These are phyloP conservation scores for Theocolax elegans DNA, from an alignment of 1,140 invertebrate genomes.

Conservation along the genomic window DNA sequence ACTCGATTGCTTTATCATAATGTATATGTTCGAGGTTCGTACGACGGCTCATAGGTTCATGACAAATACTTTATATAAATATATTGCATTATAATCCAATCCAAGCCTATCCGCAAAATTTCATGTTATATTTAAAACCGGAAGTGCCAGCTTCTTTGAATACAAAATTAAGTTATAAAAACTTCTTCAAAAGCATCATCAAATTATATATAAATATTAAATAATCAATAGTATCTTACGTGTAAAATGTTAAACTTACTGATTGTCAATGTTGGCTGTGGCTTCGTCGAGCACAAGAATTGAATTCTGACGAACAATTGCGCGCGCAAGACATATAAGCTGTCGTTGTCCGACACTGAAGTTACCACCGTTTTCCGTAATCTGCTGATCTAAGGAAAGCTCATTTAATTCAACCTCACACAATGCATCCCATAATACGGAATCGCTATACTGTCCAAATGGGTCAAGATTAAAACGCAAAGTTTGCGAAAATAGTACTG, in stretches of 20 bases:
- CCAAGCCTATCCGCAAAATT: too few species aligned
- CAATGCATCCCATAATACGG: constrained; percentile 67
- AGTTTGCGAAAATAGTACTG: constrained; percentile 82
- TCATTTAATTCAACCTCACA: constrained; percentile 71
- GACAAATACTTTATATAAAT: too few species aligned
- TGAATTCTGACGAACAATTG: constrained; percentile 81
- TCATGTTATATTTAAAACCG: too few species aligned
- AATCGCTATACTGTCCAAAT: constrained; percentile 76
- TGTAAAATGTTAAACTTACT: constrained; percentile 75
- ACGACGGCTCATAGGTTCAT: too few species aligned
- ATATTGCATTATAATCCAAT: too few species aligned
- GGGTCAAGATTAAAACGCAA: constrained; percentile 89
- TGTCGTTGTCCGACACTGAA: constrained; percentile 89
- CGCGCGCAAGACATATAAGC: constrained; percentile 84
- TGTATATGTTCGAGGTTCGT: too few species aligned
- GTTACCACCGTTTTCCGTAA: constrained; percentile 81
- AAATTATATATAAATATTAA: too few species aligned
- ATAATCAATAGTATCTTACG: too few species aligned
- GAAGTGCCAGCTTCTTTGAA: too few species aligned
- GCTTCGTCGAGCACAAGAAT: constrained; percentile 79
- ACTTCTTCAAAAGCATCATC: too few species aligned
- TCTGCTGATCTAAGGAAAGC: constrained; percentile 71
- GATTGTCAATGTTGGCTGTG: constrained; percentile 78
- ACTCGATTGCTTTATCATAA: too few species aligned
- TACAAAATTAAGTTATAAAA: too few species aligned